Base-by-base conservation (phyloP, 2,888 invertebrate species). In the Catocala nupta region DNA sequence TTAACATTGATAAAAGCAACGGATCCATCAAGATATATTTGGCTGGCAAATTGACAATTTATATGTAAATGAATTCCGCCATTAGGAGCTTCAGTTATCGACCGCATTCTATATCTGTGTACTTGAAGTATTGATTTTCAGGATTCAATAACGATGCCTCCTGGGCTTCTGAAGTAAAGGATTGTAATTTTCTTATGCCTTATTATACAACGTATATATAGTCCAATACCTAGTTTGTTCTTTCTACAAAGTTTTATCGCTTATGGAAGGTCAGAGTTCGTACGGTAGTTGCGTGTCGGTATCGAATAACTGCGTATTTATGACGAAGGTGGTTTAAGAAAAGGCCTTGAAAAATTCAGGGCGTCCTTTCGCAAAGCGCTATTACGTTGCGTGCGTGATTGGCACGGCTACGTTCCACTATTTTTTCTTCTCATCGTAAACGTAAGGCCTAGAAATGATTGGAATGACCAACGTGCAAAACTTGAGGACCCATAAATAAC, bases 301-400 rank as follows among this genome's bases (percentile, higher is more conserved):
- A 78, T 83, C 73, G 73, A 80, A 82, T 80, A 73, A 78, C 72
- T 81, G 82, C 80, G 74, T 83, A 79, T 81, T 80, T 75, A 73
- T 73, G 73, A 76, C 64, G 47, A 68, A 76, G 81, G 78, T 73
- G 73, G 66, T 59, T 70, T 69, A 55, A 76, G 75, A 79, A 75
- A 79, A 77, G 83, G 76, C 87, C 88, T 89, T 89, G 86, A 85
- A 88, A 82, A 81, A 82, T 86, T 82, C 73, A 74, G 78, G 75
- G 68, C 75, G 73, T 78, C 77, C 75, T 81, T 72, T 75, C 65
- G 74, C 73, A 76, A 73, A 63, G 44, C 63, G 59, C 69, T 81
- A 75, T 81, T 78, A 75, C 57, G 71, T 63, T 72, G 81, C 81
- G 83, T 85, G 83, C 78, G 79, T 73, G 76, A 78, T 83, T 84